Percentiles rank a stretch among this genome's conserved stretches.
Conservation (phyloP, 2,797 vertebrate species). For the Helostoma temminkii region DNA sequence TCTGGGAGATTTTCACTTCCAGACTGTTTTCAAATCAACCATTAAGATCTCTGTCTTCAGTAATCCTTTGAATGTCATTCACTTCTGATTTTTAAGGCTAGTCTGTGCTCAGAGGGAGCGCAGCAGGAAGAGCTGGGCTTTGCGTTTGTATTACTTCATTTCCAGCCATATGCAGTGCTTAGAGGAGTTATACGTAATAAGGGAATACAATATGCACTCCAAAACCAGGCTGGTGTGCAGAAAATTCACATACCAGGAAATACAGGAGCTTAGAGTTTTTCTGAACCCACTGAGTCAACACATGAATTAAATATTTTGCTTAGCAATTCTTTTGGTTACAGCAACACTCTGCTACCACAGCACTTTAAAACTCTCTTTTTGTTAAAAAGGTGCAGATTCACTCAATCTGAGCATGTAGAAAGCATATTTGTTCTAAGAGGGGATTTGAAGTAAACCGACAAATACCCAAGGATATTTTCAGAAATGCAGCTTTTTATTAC, state of each 20-base stretch:
- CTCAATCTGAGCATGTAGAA: slow-evolving; percentile 25
- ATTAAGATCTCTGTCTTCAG: slow-evolving; percentile 69
- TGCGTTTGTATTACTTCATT: slow-evolving; percentile 25
- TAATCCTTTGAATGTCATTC: slow-evolving; percentile 75
- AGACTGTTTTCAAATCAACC: slow-evolving; percentile 71
- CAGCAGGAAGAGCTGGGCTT: slow-evolving; percentile 33
- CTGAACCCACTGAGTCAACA: slow-evolving; percentile 35
- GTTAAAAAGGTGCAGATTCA: slow-evolving; percentile 37
- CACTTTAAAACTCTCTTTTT: slow-evolving; percentile 43
- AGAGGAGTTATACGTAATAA: slow-evolving; percentile 29
- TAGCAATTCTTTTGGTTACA: slow-evolving; percentile 41
- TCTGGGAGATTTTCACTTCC: slow-evolving; percentile 70
- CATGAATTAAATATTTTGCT: slow-evolving; percentile 67
- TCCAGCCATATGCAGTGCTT: slow-evolving; percentile 34
- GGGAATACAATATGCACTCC: slow-evolving; percentile 35
- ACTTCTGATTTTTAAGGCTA: slow-evolving; percentile 57
- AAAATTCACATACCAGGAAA: slow-evolving; percentile 32
- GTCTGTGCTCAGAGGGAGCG: slow-evolving; percentile 38
- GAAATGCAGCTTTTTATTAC: slow-evolving; percentile 13
- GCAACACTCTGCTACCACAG: slow-evolving; percentile 44
- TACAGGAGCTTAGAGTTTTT: slow-evolving; percentile 30
- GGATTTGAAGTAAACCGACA: slow-evolving; percentile 38
- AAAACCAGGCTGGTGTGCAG: slow-evolving; percentile 18
- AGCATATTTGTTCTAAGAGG: slow-evolving; percentile 20
- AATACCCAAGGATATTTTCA: slow-evolving; percentile 11